Evolutionary conservation across 2,113 vertebrate species (phyloP).

Genomic region (Tiliqua scincoides): DNA sequence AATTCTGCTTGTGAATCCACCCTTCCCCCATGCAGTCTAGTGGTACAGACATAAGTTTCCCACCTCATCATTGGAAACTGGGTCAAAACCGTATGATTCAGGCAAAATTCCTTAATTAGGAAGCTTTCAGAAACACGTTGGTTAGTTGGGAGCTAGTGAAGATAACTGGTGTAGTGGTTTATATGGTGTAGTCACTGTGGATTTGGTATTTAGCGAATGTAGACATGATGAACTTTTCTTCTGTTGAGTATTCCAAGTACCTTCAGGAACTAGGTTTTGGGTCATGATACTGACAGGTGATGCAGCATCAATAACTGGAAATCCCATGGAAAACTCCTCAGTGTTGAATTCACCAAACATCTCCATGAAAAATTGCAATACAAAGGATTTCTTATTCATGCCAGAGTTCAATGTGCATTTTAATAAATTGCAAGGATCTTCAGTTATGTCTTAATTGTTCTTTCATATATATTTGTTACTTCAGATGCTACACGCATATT

Average conservation of each 20-base stretch:
- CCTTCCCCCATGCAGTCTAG: not conserved
- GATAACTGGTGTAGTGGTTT: not conserved
- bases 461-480: not conserved
- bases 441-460: not conserved
- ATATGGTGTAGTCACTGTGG: not conserved
- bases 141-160: not conserved
- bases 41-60: not conserved
- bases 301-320: not conserved
- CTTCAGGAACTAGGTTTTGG: not conserved
- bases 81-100: not conserved
- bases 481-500: not conserved
- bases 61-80: not conserved
- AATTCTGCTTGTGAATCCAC: too few species aligned
- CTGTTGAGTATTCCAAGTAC: not conserved
- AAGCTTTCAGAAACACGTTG: not conserved
- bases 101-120: not conserved
- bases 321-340: not conserved
- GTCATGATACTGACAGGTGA: not conserved
- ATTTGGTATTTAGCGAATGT: not conserved
- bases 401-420: not conserved
- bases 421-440: not conserved
- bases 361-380: not conserved
- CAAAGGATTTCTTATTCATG: not conserved
- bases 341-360: not conserved
- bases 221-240: not conserved